Base-by-base conservation (phyloP, 2,888 invertebrate genomes). In the Operophtera brumata region DNA sequence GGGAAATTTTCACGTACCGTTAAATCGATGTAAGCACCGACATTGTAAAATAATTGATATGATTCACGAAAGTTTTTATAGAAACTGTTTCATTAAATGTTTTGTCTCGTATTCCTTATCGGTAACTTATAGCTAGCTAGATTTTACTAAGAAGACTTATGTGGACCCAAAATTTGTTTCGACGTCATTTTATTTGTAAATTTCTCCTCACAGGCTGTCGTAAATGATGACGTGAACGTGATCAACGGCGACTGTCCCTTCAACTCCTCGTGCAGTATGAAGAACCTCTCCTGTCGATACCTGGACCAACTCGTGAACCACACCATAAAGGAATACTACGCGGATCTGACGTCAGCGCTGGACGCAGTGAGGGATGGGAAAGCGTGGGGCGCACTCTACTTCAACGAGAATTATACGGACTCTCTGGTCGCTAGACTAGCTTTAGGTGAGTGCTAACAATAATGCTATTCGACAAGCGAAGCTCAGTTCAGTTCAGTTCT, bases 341-440 rank as follows among this genome's bases (percentile, higher is more conserved):
- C 90, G 10, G 92, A 93, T 63, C 85, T 94, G 5, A 90, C 92
- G 0, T 85, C 91, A 0, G 97, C 97, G 0, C 86, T 94, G 53
- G 80, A 91, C 28, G 96, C 96, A 0, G 97, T 97, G 0, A 85
- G 91, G 32, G 82, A 82, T 1, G 98, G 97, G 0, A 90, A 95
- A 20, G 95, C 96, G 0, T 98, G 98, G 97, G 97, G 97, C 1
- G 95, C 95, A 7, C 80, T 98, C 6, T 95, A 95, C 75, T 96
- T 98, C 72, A 95, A 96, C 20, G 94, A 95, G 71, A 97, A 97
- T 77, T 98, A 97, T 70, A 96, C 97, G 0, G 94, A 95, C 61
- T 96, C 96, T 0, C 91, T 97, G 28, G 94, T 96, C 0, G 96
- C 96, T 1, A 91, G 97, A 64, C 93, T 96, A 83, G 93, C 94